Evolutionary conservation across 2,888 invertebrate species (phyloP), one percentile per base, ranked within the genome.

Genomic region (Pyrocoelia pectoralis): DNA sequence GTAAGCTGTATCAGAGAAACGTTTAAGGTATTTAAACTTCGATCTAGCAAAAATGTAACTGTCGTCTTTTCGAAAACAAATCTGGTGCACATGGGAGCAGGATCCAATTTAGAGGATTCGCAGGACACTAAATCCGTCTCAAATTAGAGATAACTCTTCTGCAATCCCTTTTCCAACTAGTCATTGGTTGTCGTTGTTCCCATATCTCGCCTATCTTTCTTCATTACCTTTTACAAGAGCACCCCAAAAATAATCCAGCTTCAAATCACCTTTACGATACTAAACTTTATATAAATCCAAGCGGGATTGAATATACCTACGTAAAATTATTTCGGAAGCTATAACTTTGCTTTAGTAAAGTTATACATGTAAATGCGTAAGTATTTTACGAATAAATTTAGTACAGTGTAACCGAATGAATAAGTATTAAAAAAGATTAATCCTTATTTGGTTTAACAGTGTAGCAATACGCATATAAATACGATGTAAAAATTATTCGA

Each of bases 41-140:
- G 68, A 67, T 68, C 64, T 68, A 61, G 67, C 70, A 74, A 74
- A 76, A 75, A 75, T 74, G 73, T 72, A 69, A 72, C 73, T 74
- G 74, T 73, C 74, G 73, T 66, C 70, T 71, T 68, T 66, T 64
- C 61, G 63, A 62, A 63, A 54, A 58, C 58, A 58, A 60, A 60
- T 60, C 60, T 60, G 60, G 54, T 54, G 60, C 70, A 70, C 70
- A 70, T 69, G 66, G 68, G 68, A 71, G 65, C 72, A 65, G 79
- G 78, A 82, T 83, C 83, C 83, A 84, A 84, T 84, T 84, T 84
- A 82, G 82, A 82, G 77, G 83, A 83, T 83, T 83, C 83, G 81
- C 81, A 78, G 82, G 79, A 80, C 80, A 83, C 81, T 82, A 84
- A 84, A 84, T 83, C 84, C 84, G 77, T 78, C 78, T 80, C 82